phyloP scores from a whole-genome alignment of 2,797 vertebrate species.

The Phataginus tetradactyla region DNA sequence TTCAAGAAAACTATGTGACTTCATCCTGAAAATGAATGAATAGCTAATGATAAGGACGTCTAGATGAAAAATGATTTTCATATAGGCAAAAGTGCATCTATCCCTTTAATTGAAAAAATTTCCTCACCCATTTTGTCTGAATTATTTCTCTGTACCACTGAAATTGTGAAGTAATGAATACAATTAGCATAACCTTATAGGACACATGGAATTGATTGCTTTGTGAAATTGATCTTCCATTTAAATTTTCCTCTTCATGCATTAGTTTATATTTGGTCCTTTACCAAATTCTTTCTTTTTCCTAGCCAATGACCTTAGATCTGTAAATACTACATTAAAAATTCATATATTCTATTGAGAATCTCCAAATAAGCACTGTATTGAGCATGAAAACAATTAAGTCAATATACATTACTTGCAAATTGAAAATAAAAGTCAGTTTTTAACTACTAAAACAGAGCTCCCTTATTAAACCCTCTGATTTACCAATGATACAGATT shows the following conservation, averaged over 20 bases:
- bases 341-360: not conserved
- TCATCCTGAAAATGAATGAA: not conserved
- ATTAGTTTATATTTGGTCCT: constrained; percentile 19
- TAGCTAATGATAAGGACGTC: not conserved
- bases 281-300: constrained; percentile 22
- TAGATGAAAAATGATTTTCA: not conserved
- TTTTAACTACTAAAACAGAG: constrained; percentile 21
- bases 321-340: constrained; percentile 28
- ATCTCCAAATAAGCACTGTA: not conserved
- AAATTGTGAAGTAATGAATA: constrained; percentile 22
- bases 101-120: not conserved
- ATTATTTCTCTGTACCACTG: not conserved
- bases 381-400: constrained; percentile 20
- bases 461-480: not conserved
- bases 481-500: not conserved
- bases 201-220: not conserved
- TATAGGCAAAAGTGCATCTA: not conserved
- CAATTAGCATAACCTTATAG: not conserved
- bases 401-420: not conserved
- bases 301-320: not conserved
- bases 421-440: constrained; percentile 10
- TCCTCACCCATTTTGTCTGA: not conserved
- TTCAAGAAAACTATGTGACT: not conserved
- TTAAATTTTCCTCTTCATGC: constrained; percentile 10
- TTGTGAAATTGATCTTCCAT: constrained; percentile 24